Percentiles rank a stretch among this genome's conserved stretches.
These are phyloP conservation scores for Sesamia inferens DNA, from an alignment of 2,888 invertebrate genomes.

Conservation along the genomic window DNA sequence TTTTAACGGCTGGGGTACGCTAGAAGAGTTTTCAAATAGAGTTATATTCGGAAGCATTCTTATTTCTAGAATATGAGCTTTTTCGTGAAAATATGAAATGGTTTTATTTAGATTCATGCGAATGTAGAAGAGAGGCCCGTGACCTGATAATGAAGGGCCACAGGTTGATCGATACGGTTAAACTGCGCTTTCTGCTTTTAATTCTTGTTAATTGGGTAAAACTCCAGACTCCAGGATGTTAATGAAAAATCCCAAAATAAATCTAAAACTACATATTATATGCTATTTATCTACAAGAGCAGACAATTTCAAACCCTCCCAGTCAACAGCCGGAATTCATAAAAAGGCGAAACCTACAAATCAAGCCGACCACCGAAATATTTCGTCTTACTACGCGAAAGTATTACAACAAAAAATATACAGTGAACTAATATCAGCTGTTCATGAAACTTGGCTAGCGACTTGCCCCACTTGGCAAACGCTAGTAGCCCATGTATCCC, in stretches of 20 bases:
- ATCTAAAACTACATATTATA: neutral
- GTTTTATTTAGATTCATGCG: neutral
- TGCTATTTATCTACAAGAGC: too few relatives aligned
- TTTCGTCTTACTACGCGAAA: constrained; percentile 17
- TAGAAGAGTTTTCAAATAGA: constrained; percentile 20
- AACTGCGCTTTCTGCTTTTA: too few relatives aligned
- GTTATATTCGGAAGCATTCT: constrained; percentile 9
- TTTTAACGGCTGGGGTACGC: constrained; percentile 31
- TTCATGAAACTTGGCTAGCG: constrained; percentile 73
- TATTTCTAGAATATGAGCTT: neutral
- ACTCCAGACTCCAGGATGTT: too few relatives aligned
- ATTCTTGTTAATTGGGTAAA: too few relatives aligned
- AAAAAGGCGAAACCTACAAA: constrained; percentile 6
- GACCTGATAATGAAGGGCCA: too few relatives aligned
- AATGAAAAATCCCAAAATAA: neutral
- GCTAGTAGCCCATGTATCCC: constrained; percentile 59
- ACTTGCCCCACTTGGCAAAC: constrained; percentile 64
- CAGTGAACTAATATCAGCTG: constrained; percentile 71
- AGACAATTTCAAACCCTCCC: neutral
- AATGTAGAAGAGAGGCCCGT: too few relatives aligned
- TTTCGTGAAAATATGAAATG: neutral
- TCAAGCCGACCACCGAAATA: constrained; percentile 8
- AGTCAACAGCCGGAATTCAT: neutral
- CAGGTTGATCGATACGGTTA: too few relatives aligned
- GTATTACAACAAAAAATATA: constrained; percentile 51